Conservation (phyloP, 53 echinoderm and acorn worm genomes). For the Holothuria leucospilota region DNA sequence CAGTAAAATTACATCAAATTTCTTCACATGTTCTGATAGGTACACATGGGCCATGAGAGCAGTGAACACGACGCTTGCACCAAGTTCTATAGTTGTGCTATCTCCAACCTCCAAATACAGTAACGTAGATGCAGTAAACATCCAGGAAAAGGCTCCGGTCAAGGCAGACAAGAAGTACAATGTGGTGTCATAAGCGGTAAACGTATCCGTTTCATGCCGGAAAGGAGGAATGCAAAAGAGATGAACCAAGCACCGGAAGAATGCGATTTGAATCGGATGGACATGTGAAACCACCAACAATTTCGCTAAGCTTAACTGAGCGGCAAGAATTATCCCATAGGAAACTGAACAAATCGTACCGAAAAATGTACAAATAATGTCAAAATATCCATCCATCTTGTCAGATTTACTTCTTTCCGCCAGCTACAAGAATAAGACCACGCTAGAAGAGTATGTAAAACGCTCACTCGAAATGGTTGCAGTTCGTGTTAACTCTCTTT, state of each 20-base stretch:
- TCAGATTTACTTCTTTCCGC: too few species aligned
- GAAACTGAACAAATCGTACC: background rate
- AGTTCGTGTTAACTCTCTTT: too few species aligned
- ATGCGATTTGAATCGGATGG: background rate
- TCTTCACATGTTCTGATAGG: background rate
- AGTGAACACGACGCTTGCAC: conserved; percentile 11
- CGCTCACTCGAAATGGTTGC: too few species aligned
- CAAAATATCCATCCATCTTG: too few species aligned
- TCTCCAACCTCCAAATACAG: background rate
- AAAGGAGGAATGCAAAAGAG: background rate
- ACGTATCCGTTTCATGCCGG: background rate
- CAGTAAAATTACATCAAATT: background rate
- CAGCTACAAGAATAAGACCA: too few species aligned
- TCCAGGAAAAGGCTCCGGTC: background rate
- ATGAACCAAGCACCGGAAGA: background rate
- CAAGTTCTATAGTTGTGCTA: conserved; percentile 10
- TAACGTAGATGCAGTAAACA: background rate
- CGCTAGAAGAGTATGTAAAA: too few species aligned
- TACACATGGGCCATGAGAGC: background rate
- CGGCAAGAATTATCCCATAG: background rate
- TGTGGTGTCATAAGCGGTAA: background rate
- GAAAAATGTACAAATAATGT: too few species aligned
- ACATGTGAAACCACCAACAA: background rate
- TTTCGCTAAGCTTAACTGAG: conserved; percentile 2
- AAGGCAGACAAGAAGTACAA: background rate